phyloP scores from a whole-genome alignment of 2,797 vertebrate species.

The Hippocampus kuda region DNA sequence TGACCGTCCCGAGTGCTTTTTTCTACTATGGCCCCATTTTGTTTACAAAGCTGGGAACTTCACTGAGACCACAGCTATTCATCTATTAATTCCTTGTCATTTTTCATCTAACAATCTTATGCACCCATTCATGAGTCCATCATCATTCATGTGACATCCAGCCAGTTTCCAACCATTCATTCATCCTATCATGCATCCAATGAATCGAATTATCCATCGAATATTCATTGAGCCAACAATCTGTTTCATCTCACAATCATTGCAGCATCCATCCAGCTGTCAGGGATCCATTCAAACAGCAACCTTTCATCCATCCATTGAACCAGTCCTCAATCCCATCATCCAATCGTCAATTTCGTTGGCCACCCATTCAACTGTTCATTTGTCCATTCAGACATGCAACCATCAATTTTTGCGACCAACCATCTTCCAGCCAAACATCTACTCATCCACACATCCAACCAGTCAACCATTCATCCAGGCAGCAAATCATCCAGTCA shows the following conservation, averaged over 20 bases:
- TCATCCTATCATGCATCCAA: not conserved
- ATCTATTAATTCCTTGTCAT: not conserved
- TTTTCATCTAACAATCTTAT: not conserved
- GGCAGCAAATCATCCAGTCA: too few relatives aligned
- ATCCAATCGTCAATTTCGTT: too few relatives aligned
- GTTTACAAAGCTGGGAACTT: not conserved
- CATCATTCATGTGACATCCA: not conserved
- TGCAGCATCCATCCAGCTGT: not conserved
- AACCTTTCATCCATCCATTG: not conserved
- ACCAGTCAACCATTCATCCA: too few relatives aligned
- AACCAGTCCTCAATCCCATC: not conserved
- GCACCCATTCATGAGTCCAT: not conserved
- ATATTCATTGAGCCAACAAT: not conserved
- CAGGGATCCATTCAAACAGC: too few relatives aligned
- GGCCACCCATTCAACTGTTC: not conserved
- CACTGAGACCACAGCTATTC: not conserved
- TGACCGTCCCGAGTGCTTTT: not conserved
- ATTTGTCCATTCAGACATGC: not conserved
- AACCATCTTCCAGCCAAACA: too few relatives aligned
- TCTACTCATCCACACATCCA: too few relatives aligned
- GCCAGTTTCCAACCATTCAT: not conserved
- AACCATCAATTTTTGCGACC: too few relatives aligned
- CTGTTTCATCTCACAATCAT: not conserved
- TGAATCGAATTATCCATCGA: too few relatives aligned
- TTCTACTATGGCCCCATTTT: not conserved